Conservation (phyloP, 2,113 vertebrate species). For the Cheilinus undulatus region DNA sequence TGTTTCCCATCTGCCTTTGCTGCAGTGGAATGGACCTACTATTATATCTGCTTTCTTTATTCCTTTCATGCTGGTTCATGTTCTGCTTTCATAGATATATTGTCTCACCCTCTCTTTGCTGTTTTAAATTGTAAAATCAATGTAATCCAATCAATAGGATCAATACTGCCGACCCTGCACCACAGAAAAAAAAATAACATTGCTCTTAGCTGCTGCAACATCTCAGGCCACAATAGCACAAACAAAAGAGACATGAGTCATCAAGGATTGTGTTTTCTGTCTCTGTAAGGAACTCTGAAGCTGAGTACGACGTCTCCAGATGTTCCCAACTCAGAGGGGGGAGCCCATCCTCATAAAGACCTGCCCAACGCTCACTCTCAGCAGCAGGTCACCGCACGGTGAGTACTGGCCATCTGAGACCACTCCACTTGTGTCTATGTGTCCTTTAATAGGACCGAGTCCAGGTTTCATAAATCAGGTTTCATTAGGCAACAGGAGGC, state of each 20-base stretch:
- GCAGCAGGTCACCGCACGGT: slow-evolving; percentile 88
- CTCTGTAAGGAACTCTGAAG: slow-evolving; percentile 83
- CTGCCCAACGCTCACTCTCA: slow-evolving; percentile 90
- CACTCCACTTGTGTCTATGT: neutral
- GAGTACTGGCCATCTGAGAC: slow-evolving; percentile 37
- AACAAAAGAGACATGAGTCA: slow-evolving; percentile 20
- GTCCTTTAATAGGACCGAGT: too few relatives aligned
- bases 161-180: slow-evolving; percentile 14
- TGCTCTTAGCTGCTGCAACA: slow-evolving; percentile 10
- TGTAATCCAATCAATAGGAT: slow-evolving; percentile 56
- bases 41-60: neutral
- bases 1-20: slow-evolving; percentile 31
- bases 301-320: slow-evolving; percentile 93
- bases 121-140: slow-evolving; percentile 52
- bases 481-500: neutral
- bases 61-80: slow-evolving; percentile 25
- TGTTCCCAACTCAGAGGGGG: slow-evolving; percentile 82
- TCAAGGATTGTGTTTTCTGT: neutral
- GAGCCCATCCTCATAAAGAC: slow-evolving; percentile 79
- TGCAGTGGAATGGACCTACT: slow-evolving; percentile 10
- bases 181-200: neutral
- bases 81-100: slow-evolving; percentile 38
- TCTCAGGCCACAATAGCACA: neutral
- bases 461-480: too few relatives aligned
- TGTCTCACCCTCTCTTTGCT: slow-evolving; percentile 8